A percentile compares a stretch with the other conserved stretches of the same genome.
These are phyloP conservation scores for Leuctra nigra DNA, from an alignment of 2,888 invertebrate genomes.

Conservation along the genomic window DNA sequence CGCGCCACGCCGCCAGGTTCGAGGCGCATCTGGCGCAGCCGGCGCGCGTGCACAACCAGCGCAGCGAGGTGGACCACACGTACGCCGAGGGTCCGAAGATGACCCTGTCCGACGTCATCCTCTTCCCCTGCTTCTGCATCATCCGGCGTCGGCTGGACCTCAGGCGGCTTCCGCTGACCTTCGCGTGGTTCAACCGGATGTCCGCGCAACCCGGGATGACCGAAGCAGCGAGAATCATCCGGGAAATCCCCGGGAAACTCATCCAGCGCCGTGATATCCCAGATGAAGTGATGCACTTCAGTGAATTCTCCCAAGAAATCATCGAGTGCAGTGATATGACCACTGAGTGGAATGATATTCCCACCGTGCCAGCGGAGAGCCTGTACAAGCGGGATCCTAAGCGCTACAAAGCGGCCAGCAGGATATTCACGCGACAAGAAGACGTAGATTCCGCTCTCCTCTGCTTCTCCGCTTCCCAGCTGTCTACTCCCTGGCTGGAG, in stretches of 20 bases:
- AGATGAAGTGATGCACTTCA: constrained; percentile 23
- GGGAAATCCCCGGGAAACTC: no score
- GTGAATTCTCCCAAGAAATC: no score
- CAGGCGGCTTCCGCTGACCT: constrained; percentile 48
- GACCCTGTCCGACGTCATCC: constrained; percentile 75
- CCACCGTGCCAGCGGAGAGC: constrained; percentile 52
- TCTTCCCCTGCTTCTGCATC: constrained; percentile 63
- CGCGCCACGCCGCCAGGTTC: constrained; percentile 65
- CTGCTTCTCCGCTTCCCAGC: constrained; percentile 35
- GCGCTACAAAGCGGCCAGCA: constrained; percentile 64
- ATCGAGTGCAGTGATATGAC: no score
- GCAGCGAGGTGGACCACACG: constrained; percentile 62
- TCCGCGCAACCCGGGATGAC: constrained; percentile 30
- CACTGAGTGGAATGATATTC: no score
- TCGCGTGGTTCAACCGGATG: constrained; percentile 54
- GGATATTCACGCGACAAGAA: constrained; percentile 67
- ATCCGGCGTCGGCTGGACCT: constrained; percentile 46
- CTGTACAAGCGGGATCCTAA: constrained; percentile 73
- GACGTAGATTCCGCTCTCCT: constrained; percentile 60
- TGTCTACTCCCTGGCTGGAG: constrained; percentile 13
- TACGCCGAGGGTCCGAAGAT: constrained; percentile 79
- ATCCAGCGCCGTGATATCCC: neutral
- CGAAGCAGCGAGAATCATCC: constrained; percentile 27
- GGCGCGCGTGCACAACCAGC: constrained; percentile 76
- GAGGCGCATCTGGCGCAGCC: constrained; percentile 82